These are phyloP conservation scores for Heterotis niloticus DNA, from an alignment of 2,113 vertebrate genomes.

Conservation along the genomic window DNA sequence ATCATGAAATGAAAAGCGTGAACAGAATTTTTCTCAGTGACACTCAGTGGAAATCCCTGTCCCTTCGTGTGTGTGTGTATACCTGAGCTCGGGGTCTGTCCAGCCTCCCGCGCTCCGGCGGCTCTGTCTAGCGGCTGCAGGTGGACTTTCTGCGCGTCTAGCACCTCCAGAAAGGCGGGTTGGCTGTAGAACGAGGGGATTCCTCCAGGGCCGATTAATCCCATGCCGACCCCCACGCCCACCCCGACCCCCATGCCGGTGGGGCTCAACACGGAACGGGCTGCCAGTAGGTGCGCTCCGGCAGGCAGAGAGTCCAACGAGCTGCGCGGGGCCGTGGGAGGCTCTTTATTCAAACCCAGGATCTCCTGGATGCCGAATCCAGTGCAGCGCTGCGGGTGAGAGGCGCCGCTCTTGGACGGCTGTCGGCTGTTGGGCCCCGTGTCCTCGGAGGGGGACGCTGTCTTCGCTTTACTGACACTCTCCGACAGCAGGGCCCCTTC, in stretches of 20 bases:
- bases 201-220: conserved; percentile 80
- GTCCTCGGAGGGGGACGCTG: conserved; percentile 53
- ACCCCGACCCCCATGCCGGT: conserved; percentile 80
- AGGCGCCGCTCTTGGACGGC: conserved; percentile 54
- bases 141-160: conserved; percentile 83
- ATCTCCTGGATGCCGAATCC: conserved; percentile 98
- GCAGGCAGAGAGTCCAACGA: conserved; percentile 75
- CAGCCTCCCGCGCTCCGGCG: conserved; percentile 73
- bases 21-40: too few relatives aligned
- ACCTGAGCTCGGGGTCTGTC: conserved; percentile 93
- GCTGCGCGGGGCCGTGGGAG: conserved; percentile 72
- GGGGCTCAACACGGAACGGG: conserved; percentile 82
- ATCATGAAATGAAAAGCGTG: too few relatives aligned
- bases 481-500: conserved; percentile 74
- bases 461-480: conserved; percentile 74
- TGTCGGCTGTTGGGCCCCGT: conserved; percentile 51
- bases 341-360: conserved; percentile 92
- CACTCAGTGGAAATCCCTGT: too few relatives aligned
- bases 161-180: conserved; percentile 86
- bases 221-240: conserved; percentile 85
- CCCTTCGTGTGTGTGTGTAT: conserved; percentile 27
- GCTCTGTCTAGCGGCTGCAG: conserved; percentile 79
- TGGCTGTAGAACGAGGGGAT: conserved; percentile 92
- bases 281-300: conserved; percentile 82
- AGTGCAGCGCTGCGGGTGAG: conserved; percentile 79